Conservation (phyloP, 2,113 vertebrate species). For the Plotosus lineatus region DNA sequence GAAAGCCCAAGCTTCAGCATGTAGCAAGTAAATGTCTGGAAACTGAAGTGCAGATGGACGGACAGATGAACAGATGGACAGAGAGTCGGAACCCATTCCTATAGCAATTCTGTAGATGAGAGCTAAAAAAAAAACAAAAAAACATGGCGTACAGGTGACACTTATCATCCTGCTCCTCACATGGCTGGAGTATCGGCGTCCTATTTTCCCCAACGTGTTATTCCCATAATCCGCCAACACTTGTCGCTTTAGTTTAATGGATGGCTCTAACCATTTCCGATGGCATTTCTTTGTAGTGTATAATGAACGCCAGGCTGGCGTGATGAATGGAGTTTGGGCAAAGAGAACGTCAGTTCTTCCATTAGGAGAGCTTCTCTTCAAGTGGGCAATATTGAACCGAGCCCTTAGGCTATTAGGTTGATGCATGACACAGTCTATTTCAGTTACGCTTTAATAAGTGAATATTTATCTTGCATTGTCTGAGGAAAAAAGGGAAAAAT, state of each 20-base stretch:
- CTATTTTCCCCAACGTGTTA: constrained; percentile 73
- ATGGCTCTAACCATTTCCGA: constrained; percentile 85
- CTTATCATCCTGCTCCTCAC: constrained; percentile 70
- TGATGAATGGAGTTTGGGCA: constrained; percentile 91
- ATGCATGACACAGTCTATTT: constrained; percentile 96
- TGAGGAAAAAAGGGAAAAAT: constrained; percentile 56
- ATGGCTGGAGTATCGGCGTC: constrained; percentile 69
- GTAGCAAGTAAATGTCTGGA: no score
- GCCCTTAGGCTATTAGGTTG: constrained; percentile 90
- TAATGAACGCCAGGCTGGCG: constrained; percentile 85
- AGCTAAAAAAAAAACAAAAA: not conserved
- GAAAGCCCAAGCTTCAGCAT: no score
- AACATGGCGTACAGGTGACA: constrained; percentile 52
- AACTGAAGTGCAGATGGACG: no score
- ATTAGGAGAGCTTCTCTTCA: constrained; percentile 94
- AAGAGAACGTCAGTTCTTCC: constrained; percentile 96
- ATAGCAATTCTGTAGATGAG: no score
- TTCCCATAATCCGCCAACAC: constrained; percentile 78
- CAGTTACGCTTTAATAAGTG: constrained; percentile 95
- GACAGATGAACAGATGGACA: no score
- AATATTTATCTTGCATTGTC: constrained; percentile 83
- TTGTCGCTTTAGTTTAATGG: constrained; percentile 83
- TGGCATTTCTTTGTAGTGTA: constrained; percentile 87
- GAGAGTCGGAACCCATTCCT: no score
- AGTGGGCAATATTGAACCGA: constrained; percentile 94